Base-by-base conservation (phyloP, 2,888 invertebrate species). In the Microctonus brassicae region DNA sequence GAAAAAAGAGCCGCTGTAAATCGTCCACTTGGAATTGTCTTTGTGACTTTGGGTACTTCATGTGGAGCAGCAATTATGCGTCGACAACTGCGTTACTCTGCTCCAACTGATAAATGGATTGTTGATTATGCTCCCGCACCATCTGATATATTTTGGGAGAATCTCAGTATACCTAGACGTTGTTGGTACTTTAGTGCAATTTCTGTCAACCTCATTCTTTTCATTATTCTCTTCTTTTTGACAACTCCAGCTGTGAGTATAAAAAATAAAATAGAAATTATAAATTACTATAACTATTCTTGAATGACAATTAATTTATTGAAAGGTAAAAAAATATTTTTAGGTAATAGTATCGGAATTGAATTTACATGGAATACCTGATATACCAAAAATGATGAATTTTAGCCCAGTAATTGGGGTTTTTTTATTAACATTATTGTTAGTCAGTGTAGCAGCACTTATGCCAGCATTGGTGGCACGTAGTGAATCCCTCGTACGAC, bases 141-240 rank as follows among this genome's bases (percentile, higher is more conserved):
- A 0, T 93, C 95, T 42, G 97, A 98, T 87, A 94, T 98, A 67
- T 95, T 96, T 86, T 98, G 98, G 98, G 97, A 97, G 87, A 96
- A 98, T 87, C 88, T 98, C 73, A 94, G 94, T 81, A 91, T 95
- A 57, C 93, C 94, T 61, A 93, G 93, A 64, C 92, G 94, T 70
- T 91, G 94, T 78, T 96, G 96, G 95, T 95, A 95, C 84, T 89
- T 96, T 33, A 96, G 95, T 88, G 96, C 96, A 73, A 90, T 95
- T 72, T 83, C 93, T 70, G 93, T 97, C 17, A 98, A 98, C 88
- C 87, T 93, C 26, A 89, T 93, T 69, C 88, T 98, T 57, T 94
- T 96, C 80, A 88, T 97, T 67, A 89, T 95, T 13, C 88, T 98
- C 57, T 97, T 97, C 88, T 97, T 98, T 88, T 89, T 97, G 69